These are phyloP conservation scores for Vimba vimba DNA, from an alignment of 2,113 vertebrate species.

Conservation along the genomic window DNA sequence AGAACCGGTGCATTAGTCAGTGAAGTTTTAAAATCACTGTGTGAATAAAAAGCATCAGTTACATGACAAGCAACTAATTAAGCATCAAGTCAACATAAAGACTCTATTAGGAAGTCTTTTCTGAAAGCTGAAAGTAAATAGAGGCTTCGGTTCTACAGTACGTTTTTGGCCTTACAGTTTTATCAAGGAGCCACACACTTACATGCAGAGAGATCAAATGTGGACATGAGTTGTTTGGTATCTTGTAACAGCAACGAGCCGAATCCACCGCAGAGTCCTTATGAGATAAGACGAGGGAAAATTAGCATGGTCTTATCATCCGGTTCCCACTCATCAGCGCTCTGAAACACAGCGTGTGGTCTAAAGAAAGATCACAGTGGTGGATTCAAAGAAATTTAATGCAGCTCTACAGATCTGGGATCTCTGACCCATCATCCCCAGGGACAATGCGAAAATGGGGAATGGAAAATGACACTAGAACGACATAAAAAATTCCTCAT, in stretches of 20 bases:
- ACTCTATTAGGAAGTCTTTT: background rate
- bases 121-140: background rate
- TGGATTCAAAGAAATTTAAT: background rate
- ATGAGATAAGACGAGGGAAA: slow-evolving; percentile 8
- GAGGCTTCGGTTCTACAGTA: background rate
- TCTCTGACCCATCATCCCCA: slow-evolving; percentile 10
- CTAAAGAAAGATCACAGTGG: slow-evolving; percentile 15
- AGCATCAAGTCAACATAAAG: background rate
- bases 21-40: background rate
- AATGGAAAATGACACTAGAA: background rate
- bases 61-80: slow-evolving; percentile 10
- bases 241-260: slow-evolving; percentile 14
- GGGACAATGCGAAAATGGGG: background rate
- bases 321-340: background rate
- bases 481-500: background rate
- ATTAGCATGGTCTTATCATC: slow-evolving; percentile 20
- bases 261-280: slow-evolving; percentile 13
- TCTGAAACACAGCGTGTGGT: slow-evolving; percentile 14
- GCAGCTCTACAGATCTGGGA: background rate
- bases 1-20: background rate
- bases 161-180: background rate
- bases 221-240: background rate
- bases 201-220: slow-evolving; percentile 1
- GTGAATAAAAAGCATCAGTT: slow-evolving; percentile 10
- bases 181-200: background rate